These are phyloP conservation scores for Xiphophorus couchianus DNA, from an alignment of 2,113 vertebrate species.

Conservation along the genomic window DNA sequence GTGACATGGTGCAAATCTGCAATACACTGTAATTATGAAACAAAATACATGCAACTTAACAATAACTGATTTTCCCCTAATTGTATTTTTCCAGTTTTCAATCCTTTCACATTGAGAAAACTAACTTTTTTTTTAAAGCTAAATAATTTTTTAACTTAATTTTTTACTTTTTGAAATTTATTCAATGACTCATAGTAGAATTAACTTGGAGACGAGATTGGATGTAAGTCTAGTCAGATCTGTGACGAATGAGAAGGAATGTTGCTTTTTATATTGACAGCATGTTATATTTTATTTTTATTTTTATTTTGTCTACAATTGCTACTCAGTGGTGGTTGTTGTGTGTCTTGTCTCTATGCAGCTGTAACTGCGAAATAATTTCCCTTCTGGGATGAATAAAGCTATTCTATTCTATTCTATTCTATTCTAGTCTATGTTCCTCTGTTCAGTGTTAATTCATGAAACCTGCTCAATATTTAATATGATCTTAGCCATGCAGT, in stretches of 20 bases:
- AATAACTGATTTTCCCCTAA: background rate
- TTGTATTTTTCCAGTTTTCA: background rate
- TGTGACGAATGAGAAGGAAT: background rate
- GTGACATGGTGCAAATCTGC: background rate
- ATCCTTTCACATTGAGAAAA: background rate
- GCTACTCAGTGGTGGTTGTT: too few relatives aligned
- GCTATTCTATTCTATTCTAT: too few relatives aligned
- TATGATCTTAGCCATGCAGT: background rate
- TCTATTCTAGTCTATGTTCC: background rate
- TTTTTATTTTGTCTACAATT: too few relatives aligned
- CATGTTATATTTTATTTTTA: too few relatives aligned
- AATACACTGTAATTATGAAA: background rate
- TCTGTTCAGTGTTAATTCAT: background rate
- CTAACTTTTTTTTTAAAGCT: background rate
- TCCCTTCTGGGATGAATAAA: too few relatives aligned
- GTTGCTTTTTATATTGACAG: too few relatives aligned
- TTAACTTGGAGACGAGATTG: too few relatives aligned
- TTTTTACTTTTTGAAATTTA: background rate
- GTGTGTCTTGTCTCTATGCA: too few relatives aligned
- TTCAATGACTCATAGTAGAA: too few relatives aligned
- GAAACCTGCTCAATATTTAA: background rate
- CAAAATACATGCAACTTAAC: slow-evolving; percentile 2
- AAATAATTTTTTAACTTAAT: background rate
- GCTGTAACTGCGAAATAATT: too few relatives aligned
- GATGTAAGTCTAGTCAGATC: background rate